Conservation (phyloP, 1,140 invertebrate genomes). For the Macrostomum lignano region DNA sequence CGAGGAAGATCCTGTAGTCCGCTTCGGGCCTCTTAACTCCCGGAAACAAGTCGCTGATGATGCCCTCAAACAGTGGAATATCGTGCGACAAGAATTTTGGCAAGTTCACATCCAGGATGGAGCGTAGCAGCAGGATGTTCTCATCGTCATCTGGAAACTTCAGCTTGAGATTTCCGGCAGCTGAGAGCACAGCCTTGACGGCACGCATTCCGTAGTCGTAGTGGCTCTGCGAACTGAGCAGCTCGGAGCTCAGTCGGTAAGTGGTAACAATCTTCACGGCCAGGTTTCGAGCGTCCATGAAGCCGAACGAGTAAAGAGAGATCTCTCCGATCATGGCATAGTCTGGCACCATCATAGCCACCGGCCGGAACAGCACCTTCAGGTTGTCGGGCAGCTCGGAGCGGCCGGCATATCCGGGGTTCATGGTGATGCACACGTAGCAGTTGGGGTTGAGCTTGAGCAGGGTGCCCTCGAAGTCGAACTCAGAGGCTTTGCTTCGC, state of each 20-base stretch:
- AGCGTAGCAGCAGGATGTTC: constrained; percentile 23
- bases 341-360: constrained; percentile 27
- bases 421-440: constrained; percentile 30
- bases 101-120: constrained; percentile 28
- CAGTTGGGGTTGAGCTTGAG: constrained; percentile 24
- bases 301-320: constrained; percentile 28
- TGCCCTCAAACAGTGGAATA: constrained; percentile 28
- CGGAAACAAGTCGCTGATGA: constrained; percentile 28
- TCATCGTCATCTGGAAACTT: constrained; percentile 27
- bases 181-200: constrained; percentile 27
- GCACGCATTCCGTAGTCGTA: constrained; percentile 30
- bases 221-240: constrained; percentile 28
- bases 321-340: constrained; percentile 30
- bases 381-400: constrained; percentile 29
- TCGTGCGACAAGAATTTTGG: constrained; percentile 30
- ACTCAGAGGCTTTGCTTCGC: constrained; percentile 17
- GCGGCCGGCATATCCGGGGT: constrained; percentile 29
- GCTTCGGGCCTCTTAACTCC: constrained; percentile 20
- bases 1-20: constrained; percentile 35
- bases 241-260: constrained; percentile 28
- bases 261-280: constrained; percentile 28
- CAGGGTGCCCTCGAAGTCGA: constrained; percentile 28
- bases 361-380: constrained; percentile 24
- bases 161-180: constrained; percentile 27
- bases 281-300: constrained; percentile 23